Base-by-base conservation (phyloP, 1,140 invertebrate genomes). In the Apis laboriosa region DNA sequence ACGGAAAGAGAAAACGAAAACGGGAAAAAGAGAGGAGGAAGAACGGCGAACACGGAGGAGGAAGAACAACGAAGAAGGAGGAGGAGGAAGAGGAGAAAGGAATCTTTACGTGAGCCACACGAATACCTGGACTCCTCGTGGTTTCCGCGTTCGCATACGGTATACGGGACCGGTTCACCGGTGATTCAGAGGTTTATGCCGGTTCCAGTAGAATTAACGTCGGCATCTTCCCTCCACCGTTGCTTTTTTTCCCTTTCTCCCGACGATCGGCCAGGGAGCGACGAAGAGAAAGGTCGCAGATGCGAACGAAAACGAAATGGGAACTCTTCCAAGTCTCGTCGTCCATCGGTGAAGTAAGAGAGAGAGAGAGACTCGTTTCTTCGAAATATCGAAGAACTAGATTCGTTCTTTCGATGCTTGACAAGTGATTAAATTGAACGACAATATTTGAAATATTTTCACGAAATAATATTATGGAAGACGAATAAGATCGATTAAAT, bases 131-230 rank as follows among this genome's bases (percentile, higher is more conserved):
- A 34, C 85, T 87, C 77, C 77, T 85, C 77, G 79, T 73, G 86
- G 87, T 92, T 92, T 92, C 91, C 91, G 91, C 88, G 88, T 92
- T 91, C 89, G 88, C 88, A 83, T 84, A 80, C 77, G 73, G 43
- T 66, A 83, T 64, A 64, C 77, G 68, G 79, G 90, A 92, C 91
- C 91, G 91, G 91, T 92, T 92, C 80, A 82, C 89, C 86, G 88
- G 88, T 89, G 88, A 92, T 92, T 91, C 89, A 88, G 88, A 87
- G 82, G 78, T 77, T 84, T 71, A 63, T 86, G 77, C 83, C 80
- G 79, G 75, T 77, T 77, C 86, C 77, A 67, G 64, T 70, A 72
- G 77, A 76, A 73, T 81, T 63, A 75, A 70, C 82, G 76, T 79
- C 61, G 34, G 75, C 74, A 80, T 81, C 77, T 87, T 87, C 83